These are phyloP conservation scores for Helicoverpa zea DNA, from an alignment of 1,140 invertebrate genomes.

Conservation along the genomic window DNA sequence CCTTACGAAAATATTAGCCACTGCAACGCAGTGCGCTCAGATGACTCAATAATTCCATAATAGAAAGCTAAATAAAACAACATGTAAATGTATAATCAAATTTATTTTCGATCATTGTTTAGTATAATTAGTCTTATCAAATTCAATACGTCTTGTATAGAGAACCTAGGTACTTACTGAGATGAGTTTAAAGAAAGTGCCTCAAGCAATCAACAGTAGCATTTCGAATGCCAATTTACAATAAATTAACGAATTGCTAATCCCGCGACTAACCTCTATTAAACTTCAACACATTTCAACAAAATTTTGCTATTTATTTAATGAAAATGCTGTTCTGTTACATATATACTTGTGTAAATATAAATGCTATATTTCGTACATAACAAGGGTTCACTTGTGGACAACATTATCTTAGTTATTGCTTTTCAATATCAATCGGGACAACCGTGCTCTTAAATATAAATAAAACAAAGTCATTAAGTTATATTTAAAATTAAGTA, in stretches of 20 bases:
- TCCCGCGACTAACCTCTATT: constrained; percentile 22
- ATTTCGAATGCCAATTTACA: constrained; percentile 69
- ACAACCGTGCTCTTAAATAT: constrained; percentile 4
- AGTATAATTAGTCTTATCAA: constrained; percentile 82
- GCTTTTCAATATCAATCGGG: constrained; percentile 1
- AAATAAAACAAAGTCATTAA: not conserved
- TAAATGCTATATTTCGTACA: constrained; percentile 8
- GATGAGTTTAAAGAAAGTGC: constrained; percentile 53
- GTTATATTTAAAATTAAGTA: too few relatives aligned
- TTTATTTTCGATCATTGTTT: constrained; percentile 71
- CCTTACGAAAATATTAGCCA: too few relatives aligned
- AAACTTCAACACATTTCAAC: constrained; percentile 38
- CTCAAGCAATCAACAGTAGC: constrained; percentile 59
- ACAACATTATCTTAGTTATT: constrained; percentile 6
- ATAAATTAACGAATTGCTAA: constrained; percentile 56
- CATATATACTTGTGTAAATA: constrained; percentile 1
- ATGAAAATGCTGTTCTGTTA: constrained; percentile 11
- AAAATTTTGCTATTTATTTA: constrained; percentile 6
- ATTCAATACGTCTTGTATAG: constrained; percentile 75
- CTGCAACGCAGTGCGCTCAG: too few relatives aligned
- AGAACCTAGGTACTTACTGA: constrained; percentile 60
- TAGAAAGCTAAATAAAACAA: constrained; percentile 60
- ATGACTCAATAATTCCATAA: too few relatives aligned
- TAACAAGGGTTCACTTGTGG: constrained; percentile 15
- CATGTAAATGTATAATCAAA: constrained; percentile 56